phyloP scores from a whole-genome alignment of 1,140 invertebrate genomes.

The Anoplolepis gracilipes region DNA sequence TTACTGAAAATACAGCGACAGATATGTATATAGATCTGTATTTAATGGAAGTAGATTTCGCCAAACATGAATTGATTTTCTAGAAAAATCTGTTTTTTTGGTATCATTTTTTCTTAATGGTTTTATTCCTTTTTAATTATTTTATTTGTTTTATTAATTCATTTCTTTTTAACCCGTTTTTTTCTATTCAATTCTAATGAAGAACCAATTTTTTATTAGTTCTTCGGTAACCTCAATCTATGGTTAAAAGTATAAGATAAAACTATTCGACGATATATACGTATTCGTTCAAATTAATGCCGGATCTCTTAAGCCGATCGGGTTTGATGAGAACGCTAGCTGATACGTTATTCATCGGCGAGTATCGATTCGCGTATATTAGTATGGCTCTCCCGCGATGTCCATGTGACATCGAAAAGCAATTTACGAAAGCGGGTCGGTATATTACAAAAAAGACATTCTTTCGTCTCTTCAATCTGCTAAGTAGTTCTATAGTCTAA shows the following conservation, averaged over 20 bases:
- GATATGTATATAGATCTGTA: conserved; percentile 4
- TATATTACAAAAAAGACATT: conserved; percentile 38
- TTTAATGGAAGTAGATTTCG: background rate
- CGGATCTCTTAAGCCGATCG: conserved; percentile 20
- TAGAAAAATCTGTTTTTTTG: background rate
- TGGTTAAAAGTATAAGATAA: background rate
- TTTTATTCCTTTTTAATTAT: background rate
- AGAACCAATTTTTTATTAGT: conserved; percentile 19
- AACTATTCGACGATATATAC: background rate
- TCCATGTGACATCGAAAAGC: conserved; percentile 50
- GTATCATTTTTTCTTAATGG: background rate
- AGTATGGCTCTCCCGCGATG: conserved; percentile 23
- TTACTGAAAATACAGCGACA: conserved; percentile 4
- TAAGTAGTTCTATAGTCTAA: conserved; percentile 41
- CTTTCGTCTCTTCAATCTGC: conserved; percentile 47
- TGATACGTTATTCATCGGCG: conserved; percentile 26
- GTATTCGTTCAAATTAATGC: conserved; percentile 34
- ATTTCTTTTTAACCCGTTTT: background rate
- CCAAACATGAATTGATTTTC: background rate
- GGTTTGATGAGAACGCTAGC: conserved; percentile 11
- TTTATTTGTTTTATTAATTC: background rate
- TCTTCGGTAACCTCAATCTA: background rate
- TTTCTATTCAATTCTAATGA: background rate
- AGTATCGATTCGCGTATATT: conserved; percentile 55
- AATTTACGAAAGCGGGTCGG: conserved; percentile 50